These are phyloP conservation scores for Bothrops jararaca DNA, from an alignment of 2,113 vertebrate genomes.

Conservation along the genomic window DNA sequence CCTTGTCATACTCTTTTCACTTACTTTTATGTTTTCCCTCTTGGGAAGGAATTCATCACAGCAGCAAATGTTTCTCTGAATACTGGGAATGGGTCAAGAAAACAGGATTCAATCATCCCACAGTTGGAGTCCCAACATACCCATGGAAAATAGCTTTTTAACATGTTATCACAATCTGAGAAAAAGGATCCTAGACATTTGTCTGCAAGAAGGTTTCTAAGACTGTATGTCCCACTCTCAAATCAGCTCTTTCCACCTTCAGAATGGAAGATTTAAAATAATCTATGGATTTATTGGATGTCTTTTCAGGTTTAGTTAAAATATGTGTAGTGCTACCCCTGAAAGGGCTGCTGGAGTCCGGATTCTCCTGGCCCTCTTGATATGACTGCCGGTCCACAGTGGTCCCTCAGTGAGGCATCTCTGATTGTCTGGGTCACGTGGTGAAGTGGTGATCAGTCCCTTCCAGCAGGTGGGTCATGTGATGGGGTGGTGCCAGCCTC, in stretches of 20 bases:
- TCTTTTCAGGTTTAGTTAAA: not conserved
- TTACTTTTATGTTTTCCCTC: not conserved
- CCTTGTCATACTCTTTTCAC: not conserved
- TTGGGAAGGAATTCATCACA: not conserved
- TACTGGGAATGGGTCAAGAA: not conserved
- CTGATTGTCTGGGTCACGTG: no score
- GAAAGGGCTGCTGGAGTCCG: no score
- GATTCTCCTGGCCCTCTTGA: no score
- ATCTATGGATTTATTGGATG: not conserved
- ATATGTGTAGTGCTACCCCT: not conserved
- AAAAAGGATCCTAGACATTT: not conserved
- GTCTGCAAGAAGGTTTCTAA: not conserved
- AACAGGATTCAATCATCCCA: not conserved
- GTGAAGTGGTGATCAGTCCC: no score
- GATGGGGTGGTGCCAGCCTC: no score
- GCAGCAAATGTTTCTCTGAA: not conserved
- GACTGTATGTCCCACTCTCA: not conserved
- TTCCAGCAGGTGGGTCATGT: no score
- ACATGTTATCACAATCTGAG: not conserved
- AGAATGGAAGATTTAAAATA: not conserved
- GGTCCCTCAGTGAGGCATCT: no score
- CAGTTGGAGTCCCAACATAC: not conserved
- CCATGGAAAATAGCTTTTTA: not conserved
- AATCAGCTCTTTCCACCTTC: not conserved
- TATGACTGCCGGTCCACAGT: no score